Evolutionary conservation across 1,140 invertebrate species (phyloP), one percentile per base, ranked within the genome.

Genomic region (Rhagoletis zephyria): DNA sequence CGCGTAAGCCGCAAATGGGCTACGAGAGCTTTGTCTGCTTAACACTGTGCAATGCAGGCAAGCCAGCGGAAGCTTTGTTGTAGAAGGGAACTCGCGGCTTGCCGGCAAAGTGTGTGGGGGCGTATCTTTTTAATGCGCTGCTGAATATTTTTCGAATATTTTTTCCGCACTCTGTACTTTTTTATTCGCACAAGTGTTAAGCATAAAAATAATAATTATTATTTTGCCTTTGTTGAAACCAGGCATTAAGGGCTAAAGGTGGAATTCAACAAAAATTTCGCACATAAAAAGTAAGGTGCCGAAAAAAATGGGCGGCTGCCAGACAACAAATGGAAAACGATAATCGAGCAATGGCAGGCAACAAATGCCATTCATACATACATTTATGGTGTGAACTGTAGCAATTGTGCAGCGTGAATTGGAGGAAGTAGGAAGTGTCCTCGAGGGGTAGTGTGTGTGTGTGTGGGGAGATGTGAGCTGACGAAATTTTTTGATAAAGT

Each of bases 121-220:
- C 70, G 16, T 81, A 81, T 81, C 74, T 48, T 81, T 81, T 81
- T 56, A 81, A 74, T 74, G 74, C 45, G 74, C 74, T 81, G 51
- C 74, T 51, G 74, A 81, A 19, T 81, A 56, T 51, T 51, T 48
- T 42, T 16, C 16, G 48, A 30, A 56, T 16, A 56, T 56, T 81
- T 81, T 81, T 59, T 30, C 30, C 30, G 30, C 30, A 1, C 30
- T 14, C n/a, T 61, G 40, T 42, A 85, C 14, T 67, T 77, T 61
- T 67, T 77, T 45, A 87, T 65, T 67, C 65, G 6, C 91, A 90
- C 90, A 87, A 81, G 74, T 81, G 74, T 30, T 16, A 81, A 81
- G 60, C 86, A 87, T 87, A 91, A 91, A 91, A 91, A 91, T 91
- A 91, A 91, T 91, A 91, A 91, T 91, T 90, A 91, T 91, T 81